These are phyloP conservation scores for Patiria pectinifera DNA, from an alignment of 53 echinoderm and acorn worm genomes.

Conservation along the genomic window DNA sequence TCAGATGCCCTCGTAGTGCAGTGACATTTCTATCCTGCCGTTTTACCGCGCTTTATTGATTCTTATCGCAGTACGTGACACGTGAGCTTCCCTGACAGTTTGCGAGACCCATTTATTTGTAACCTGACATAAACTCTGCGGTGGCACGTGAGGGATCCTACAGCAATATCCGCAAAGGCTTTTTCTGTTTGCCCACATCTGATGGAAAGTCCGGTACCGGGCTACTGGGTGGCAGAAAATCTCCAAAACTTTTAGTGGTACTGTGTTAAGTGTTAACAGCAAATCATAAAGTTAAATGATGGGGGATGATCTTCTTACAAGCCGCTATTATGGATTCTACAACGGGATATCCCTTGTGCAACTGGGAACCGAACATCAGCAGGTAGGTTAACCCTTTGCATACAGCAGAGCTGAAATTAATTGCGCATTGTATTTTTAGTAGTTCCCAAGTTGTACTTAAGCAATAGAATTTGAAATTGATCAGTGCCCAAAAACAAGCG, in stretches of 20 bases:
- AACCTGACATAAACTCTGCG: background rate
- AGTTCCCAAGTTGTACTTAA: no score
- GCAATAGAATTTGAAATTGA: no score
- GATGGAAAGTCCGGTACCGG: background rate
- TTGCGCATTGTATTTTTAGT: no score
- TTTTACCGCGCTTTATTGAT: background rate
- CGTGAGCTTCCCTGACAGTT: background rate
- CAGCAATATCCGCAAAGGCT: background rate
- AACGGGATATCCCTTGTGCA: slow-evolving; percentile 52
- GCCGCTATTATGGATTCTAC: slow-evolving; percentile 58
- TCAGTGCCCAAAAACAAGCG: no score
- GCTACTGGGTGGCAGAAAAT: background rate
- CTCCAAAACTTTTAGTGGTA: background rate
- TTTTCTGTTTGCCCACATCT: background rate
- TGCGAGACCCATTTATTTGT: background rate
- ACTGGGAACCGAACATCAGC: background rate
- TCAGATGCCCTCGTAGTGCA: background rate
- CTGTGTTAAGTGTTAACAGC: background rate
- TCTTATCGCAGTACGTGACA: background rate
- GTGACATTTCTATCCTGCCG: background rate
- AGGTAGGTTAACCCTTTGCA: slow-evolving; percentile 16
- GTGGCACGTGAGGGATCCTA: no score
- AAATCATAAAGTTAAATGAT: background rate
- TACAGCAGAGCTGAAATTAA: no score
- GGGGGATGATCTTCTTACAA: slow-evolving; percentile 41